Evolutionary conservation across 2,797 vertebrate species (phyloP).

Genomic region (Anisognathus igniventris): DNA sequence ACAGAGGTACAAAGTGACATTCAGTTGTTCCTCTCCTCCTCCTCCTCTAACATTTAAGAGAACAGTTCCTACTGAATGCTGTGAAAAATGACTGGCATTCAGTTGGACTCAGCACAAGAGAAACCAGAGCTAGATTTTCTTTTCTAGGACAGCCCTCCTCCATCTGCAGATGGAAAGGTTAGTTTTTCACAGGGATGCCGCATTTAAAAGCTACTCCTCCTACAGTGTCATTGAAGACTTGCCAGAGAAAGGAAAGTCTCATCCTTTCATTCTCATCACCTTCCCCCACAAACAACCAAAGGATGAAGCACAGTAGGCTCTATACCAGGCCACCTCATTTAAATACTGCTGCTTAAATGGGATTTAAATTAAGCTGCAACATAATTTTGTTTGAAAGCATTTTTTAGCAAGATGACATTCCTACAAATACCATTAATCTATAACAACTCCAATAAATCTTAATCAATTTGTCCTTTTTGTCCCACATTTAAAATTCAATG

Average conservation of each 20-base stretch:
- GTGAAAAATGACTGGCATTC: slow-evolving; percentile 33
- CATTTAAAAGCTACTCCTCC: slow-evolving; percentile 29
- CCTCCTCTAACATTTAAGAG: slow-evolving; percentile 9
- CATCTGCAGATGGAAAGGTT: slow-evolving; percentile 23
- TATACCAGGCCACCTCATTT: neutral
- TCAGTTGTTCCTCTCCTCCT: neutral
- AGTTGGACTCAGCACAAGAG: neutral
- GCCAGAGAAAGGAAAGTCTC: neutral
- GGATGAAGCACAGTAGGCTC: neutral
- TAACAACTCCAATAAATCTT: neutral
- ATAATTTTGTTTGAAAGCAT: neutral
- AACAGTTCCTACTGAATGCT: neutral
- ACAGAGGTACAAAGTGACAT: neutral
- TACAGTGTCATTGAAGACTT: slow-evolving; percentile 20
- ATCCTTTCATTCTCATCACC: neutral
- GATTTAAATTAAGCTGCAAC: neutral
- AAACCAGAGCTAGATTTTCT: slow-evolving; percentile 24
- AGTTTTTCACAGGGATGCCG: neutral
- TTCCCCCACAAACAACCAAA: neutral
- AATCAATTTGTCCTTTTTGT: neutral
- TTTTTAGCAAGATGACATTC: neutral
- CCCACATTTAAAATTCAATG: neutral
- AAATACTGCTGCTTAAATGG: neutral
- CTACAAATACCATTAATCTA: neutral
- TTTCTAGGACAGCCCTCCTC: slow-evolving; percentile 45